Conservation (phyloP, 1,140 invertebrate species). For the Chrysopa pallens region DNA sequence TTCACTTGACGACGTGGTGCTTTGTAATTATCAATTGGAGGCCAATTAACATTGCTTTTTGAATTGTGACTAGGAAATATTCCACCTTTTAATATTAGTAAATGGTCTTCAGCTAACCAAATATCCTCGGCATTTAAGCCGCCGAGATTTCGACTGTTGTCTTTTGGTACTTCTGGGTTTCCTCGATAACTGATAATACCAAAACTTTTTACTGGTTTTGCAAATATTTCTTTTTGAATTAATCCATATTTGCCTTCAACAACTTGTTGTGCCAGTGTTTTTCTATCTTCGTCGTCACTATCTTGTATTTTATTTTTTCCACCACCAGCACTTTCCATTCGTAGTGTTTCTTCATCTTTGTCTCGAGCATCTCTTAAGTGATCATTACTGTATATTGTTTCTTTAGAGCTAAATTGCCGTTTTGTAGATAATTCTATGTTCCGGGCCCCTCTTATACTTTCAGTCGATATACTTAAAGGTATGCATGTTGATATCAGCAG, state of each 20-base stretch:
- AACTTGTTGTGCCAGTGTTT: slow-evolving; percentile 68
- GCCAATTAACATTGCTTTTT: slow-evolving; percentile 33
- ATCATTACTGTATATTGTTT: too few relatives aligned
- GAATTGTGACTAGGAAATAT: slow-evolving; percentile 33
- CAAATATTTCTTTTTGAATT: slow-evolving; percentile 68
- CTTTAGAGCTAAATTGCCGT: too few relatives aligned
- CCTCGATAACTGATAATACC: slow-evolving; percentile 62
- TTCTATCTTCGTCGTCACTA: slow-evolving; percentile 54
- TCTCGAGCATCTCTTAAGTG: not conserved
- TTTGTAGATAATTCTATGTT: too few relatives aligned
- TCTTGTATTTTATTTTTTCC: slow-evolving; percentile 8
- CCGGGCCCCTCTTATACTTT: too few relatives aligned
- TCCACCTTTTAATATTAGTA: slow-evolving; percentile 67
- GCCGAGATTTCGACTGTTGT: slow-evolving; percentile 58
- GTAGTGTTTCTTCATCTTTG: not conserved
- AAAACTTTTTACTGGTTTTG: slow-evolving; percentile 42
- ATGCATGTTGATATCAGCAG: too few relatives aligned
- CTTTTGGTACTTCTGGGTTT: slow-evolving; percentile 59
- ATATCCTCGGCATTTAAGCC: slow-evolving; percentile 70
- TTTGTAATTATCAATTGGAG: slow-evolving; percentile 63
- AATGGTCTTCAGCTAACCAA: slow-evolving; percentile 74
- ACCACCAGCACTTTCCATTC: not conserved
- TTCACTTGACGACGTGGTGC: slow-evolving; percentile 63
- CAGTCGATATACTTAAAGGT: too few relatives aligned
- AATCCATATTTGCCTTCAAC: slow-evolving; percentile 76